These are phyloP conservation scores for Mechanitis messenoides DNA, from an alignment of 2,888 invertebrate genomes.

Conservation along the genomic window DNA sequence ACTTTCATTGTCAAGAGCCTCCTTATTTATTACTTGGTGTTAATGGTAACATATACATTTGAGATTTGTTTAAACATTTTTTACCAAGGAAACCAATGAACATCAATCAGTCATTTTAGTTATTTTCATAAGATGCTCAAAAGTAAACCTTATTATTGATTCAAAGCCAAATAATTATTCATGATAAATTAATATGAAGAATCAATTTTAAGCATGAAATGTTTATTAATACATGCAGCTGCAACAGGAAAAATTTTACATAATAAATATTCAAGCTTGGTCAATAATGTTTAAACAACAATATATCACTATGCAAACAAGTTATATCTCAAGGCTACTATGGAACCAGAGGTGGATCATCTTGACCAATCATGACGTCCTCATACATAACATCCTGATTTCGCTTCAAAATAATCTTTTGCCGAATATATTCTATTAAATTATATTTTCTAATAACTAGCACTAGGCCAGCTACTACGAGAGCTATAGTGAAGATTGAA, in stretches of 20 bases:
- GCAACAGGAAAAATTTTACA: background rate
- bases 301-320: conserved; percentile 26
- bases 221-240: background rate
- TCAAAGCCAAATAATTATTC: no score
- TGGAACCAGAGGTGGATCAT: conserved; percentile 69
- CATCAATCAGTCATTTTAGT: no score
- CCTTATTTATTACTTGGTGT: no score
- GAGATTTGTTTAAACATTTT: no score
- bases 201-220: background rate
- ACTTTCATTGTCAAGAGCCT: no score
- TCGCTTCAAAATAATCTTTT: conserved; percentile 58
- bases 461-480: conserved; percentile 58
- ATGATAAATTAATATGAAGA: no score
- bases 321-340: conserved; percentile 39
- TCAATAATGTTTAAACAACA: conserved; percentile 8
- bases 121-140: no score
- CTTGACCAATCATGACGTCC: conserved; percentile 75
- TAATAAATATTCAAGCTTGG: background rate
- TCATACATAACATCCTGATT: conserved; percentile 69
- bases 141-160: no score
- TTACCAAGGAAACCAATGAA: no score
- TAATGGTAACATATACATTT: no score
- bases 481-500: conserved; percentile 57
- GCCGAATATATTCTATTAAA: conserved; percentile 58
- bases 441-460: conserved; percentile 67